Evolutionary conservation across 1,140 invertebrate genomes (phyloP).

Genomic region (Pseudomyrmex sp.): DNA sequence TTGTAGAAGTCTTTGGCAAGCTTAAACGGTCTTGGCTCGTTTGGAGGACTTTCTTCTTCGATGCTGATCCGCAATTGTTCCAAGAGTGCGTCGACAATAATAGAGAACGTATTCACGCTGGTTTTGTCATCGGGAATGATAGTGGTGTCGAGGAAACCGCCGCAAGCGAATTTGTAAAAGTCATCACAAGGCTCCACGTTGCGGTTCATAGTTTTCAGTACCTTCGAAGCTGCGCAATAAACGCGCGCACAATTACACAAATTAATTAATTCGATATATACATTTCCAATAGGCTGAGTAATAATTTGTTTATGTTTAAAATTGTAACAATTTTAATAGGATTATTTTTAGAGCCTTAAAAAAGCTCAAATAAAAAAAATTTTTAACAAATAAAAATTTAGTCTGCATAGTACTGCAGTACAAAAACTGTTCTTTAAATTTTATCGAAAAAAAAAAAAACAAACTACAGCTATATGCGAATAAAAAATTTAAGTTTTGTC

Average conservation of each 20-base stretch:
- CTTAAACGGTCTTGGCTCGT: slow-evolving; percentile 90
- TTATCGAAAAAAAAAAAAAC: background rate
- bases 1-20: slow-evolving; percentile 92
- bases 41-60: slow-evolving; percentile 87
- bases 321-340: too few species aligned
- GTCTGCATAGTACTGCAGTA: too few species aligned
- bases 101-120: slow-evolving; percentile 92
- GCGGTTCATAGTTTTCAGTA: slow-evolving; percentile 86
- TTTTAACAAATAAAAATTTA: too few species aligned
- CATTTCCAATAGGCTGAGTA: background rate
- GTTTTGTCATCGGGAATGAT: slow-evolving; percentile 89
- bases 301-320: background rate
- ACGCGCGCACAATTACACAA: background rate
- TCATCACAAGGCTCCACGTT: slow-evolving; percentile 91
- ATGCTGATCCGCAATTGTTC: slow-evolving; percentile 92
- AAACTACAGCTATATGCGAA: background rate
- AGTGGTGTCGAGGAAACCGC: slow-evolving; percentile 78
- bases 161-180: slow-evolving; percentile 91
- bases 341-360: too few species aligned
- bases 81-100: slow-evolving; percentile 92
- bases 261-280: slow-evolving; percentile 9
- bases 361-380: too few species aligned
- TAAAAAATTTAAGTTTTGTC: background rate
- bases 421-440: background rate
- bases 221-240: slow-evolving; percentile 80